These are phyloP conservation scores for Hyla sarda DNA, from an alignment of 2,113 vertebrate genomes.

Conservation along the genomic window DNA sequence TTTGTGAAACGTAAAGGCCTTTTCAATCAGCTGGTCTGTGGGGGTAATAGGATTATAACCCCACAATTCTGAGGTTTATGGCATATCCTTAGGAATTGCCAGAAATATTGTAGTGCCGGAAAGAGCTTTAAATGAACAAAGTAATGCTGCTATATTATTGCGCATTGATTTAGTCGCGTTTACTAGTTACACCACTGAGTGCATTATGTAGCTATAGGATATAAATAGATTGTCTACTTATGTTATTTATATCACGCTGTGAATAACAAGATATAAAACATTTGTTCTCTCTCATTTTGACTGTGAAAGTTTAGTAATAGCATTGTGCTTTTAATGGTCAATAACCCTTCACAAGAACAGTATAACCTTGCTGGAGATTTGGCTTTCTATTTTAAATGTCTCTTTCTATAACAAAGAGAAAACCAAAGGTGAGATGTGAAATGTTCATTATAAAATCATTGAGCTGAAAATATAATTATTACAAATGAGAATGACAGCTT, in stretches of 20 bases:
- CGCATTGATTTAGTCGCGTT: too few species aligned
- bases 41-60: too few species aligned
- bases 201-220: background rate
- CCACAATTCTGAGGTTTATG: too few species aligned
- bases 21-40: too few species aligned
- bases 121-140: too few species aligned
- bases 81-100: too few species aligned
- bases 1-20: too few species aligned
- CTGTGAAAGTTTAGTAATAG: conserved; percentile 24
- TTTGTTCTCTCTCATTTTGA: background rate
- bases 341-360: conserved; percentile 43
- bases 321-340: conserved; percentile 36
- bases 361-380: conserved; percentile 46
- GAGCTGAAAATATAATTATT: conserved; percentile 58
- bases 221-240: background rate
- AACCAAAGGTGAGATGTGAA: conserved; percentile 54
- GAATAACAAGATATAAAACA: background rate
- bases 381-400: conserved; percentile 33
- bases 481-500: conserved; percentile 56
- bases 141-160: background rate
- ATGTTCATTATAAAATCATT: conserved; percentile 57
- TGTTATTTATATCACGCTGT: background rate
- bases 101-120: too few species aligned
- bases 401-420: conserved; percentile 38
- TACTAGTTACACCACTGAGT: too few species aligned